Conservation (phyloP, 64 coral and sea anemone species). For the Dendrophyllia cribrosa region DNA sequence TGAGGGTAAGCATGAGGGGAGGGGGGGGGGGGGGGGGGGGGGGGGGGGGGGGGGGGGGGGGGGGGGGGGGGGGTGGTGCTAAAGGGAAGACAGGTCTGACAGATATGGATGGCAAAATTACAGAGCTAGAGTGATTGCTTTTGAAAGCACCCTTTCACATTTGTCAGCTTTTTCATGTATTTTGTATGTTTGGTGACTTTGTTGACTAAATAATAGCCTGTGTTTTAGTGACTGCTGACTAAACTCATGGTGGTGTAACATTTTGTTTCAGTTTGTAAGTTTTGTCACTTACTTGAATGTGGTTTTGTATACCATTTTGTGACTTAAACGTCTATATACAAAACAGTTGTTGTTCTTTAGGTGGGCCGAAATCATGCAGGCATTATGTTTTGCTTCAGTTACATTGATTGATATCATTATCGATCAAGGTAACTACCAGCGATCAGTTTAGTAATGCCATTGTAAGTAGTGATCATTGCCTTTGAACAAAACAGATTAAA, state of each 20-base stretch:
- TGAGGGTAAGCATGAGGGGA: no score
- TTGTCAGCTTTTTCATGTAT: not conserved
- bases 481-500: constrained; percentile 3
- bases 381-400: no score
- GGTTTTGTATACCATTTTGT: not conserved
- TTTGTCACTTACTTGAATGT: not conserved
- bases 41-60: no score
- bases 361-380: no score
- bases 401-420: no score
- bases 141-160: not conserved
- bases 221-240: not conserved
- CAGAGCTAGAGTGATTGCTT: no score
- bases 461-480: not conserved
- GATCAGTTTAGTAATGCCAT: no score
- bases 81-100: no score
- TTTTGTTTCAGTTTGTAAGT: not conserved
- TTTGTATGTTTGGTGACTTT: not conserved
- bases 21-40: no score
- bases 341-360: not conserved
- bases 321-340: not conserved
- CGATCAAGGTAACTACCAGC: no score
- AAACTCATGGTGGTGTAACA: not conserved
- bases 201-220: not conserved
- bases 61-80: no score
- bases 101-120: no score